These are phyloP conservation scores for Ctenopoma kingsleyae DNA, from an alignment of 2,797 vertebrate species.

Conservation along the genomic window DNA sequence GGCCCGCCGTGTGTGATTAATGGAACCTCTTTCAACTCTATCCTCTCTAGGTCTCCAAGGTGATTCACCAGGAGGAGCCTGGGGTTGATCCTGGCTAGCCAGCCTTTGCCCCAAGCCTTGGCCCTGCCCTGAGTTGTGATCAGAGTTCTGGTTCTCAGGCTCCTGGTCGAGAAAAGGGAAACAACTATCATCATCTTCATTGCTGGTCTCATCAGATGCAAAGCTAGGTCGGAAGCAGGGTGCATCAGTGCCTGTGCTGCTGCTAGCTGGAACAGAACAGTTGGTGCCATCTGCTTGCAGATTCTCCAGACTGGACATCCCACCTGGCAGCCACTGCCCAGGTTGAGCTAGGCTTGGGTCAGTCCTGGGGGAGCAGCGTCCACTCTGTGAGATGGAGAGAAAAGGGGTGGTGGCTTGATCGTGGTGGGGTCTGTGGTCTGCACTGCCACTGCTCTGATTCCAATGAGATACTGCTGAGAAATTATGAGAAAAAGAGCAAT, in stretches of 20 bases:
- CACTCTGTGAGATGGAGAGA: conserved; percentile 74
- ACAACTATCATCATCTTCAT: conserved; percentile 61
- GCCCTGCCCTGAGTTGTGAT: conserved; percentile 54
- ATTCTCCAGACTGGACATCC: conserved; percentile 55
- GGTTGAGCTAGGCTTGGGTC: conserved; percentile 66
- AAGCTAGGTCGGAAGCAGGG: conserved; percentile 67
- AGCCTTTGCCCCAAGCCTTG: conserved; percentile 42
- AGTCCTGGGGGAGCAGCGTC: conserved; percentile 69
- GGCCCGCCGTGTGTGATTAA: conserved; percentile 53
- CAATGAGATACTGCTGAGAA: conserved; percentile 69
- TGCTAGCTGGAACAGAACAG: conserved; percentile 59
- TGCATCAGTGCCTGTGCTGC: conserved; percentile 36
- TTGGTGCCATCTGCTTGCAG: conserved; percentile 60
- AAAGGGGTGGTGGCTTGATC: conserved; percentile 66
- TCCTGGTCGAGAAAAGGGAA: conserved; percentile 76
- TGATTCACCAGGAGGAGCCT: conserved; percentile 44
- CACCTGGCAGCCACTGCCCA: conserved; percentile 66
- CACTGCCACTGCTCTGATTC: conserved; percentile 51
- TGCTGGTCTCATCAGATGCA: conserved; percentile 68
- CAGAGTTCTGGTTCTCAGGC: conserved; percentile 71
- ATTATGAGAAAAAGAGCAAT: not conserved
- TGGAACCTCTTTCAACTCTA: conserved; percentile 49
- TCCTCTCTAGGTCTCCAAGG: conserved; percentile 70
- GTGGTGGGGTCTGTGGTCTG: conserved; percentile 59
- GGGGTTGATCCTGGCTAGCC: conserved; percentile 49